Base-by-base conservation (phyloP, 2,113 vertebrate genomes). In the Oenanthe melanoleuca region DNA sequence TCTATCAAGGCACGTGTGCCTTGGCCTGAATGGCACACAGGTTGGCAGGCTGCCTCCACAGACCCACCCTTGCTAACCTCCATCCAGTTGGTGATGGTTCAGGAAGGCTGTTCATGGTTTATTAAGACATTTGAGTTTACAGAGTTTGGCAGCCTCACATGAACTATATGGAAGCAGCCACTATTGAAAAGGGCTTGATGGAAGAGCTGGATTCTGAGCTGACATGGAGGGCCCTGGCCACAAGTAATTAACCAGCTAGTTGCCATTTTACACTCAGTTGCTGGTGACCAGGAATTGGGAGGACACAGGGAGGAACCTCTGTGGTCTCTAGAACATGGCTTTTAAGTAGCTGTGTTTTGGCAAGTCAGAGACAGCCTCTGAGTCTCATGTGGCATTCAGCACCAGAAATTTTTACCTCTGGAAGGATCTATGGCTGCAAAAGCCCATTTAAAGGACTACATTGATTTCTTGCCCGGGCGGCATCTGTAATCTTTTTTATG, bases 101-200 rank as follows among this genome's bases (percentile, higher is more conserved):
- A 79, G 59, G 65, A 88, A 79, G 69, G 38, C 60, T 86, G 69
- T 80, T 92, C 49, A 80, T 23, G 15, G 31, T 82, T 96, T 85
- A 88, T 88, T 93, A 79, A 72, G 37, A 81, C 24, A 81, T 53
- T 53, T 70, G 82, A 84, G 45, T 89, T 91, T 89, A 80, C 50
- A 65, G 1, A 28, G 73, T 79, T 80, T 0, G 59, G 70, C 77
- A 95, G 80, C 73, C 49, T 78, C 72, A 25, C 3, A 2, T 20
- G 44, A 67, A 47, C 47, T 69, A 31, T 57, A 45, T 34, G 78
- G 60, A 79, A 89, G 69, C 53, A 57, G 78, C 56, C 37, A 6
- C 44, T 69, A 5, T 31, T 67, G 37, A 57, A 56, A 80, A 94
- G 70, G 63, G 66, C 67, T 73, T 81, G 80, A 60, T 38, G 69